Conservation (phyloP, 2,113 vertebrate species). For the Pedionomus torquatus region DNA sequence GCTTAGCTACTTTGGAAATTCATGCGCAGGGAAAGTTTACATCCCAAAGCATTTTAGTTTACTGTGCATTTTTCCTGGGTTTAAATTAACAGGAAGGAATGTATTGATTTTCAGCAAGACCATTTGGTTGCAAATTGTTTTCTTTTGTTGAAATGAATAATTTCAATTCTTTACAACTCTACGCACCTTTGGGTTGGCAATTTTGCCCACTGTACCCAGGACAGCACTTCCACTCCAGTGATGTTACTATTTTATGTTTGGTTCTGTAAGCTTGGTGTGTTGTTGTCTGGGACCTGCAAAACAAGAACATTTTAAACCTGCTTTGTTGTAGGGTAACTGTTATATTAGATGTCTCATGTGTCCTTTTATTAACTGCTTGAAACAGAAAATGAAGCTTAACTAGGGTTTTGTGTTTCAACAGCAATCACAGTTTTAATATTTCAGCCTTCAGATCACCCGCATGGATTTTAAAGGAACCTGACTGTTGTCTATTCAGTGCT, state of each 20-base stretch:
- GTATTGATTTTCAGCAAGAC: not conserved
- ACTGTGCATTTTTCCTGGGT: not conserved
- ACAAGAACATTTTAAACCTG: not conserved
- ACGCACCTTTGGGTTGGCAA: slow-evolving; percentile 73
- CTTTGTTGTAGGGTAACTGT: not conserved
- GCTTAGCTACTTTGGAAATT: not conserved
- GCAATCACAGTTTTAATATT: not conserved
- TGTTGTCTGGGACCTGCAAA: slow-evolving; percentile 68
- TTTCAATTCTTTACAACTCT: not conserved
- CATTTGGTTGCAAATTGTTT: not conserved
- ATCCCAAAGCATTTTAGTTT: not conserved
- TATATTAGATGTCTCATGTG: not conserved
- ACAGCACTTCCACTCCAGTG: slow-evolving; percentile 82
- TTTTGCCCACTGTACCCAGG: slow-evolving; percentile 75
- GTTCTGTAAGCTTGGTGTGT: slow-evolving; percentile 74
- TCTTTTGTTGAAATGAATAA: not conserved
- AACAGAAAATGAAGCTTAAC: not conserved
- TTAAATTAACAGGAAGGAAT: not conserved
- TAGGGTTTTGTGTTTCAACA: not conserved
- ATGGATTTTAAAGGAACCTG: not conserved
- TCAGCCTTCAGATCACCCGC: not conserved
- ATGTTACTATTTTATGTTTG: slow-evolving; percentile 81
- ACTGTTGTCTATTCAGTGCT: not conserved
- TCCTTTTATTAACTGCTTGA: not conserved
- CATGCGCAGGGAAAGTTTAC: not conserved